Evolutionary conservation across 2,888 invertebrate species (phyloP).

Genomic region (Sminthurides aquaticus): DNA sequence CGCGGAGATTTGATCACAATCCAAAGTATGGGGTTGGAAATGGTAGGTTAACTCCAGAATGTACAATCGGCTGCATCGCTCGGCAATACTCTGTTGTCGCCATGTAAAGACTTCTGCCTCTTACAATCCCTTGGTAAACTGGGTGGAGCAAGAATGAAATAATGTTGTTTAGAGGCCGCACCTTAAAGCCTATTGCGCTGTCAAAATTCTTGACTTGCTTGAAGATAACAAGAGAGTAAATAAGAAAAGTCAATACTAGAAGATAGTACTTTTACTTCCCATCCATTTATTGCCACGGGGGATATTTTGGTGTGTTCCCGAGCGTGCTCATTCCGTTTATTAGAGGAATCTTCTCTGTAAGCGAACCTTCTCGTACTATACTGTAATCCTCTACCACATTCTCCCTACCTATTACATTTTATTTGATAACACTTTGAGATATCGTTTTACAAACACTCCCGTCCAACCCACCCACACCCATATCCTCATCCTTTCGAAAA

Average conservation of each 20-base stretch:
- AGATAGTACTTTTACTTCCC: background rate
- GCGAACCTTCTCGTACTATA: too few species aligned
- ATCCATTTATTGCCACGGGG: background rate
- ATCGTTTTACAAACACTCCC: background rate
- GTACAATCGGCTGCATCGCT: background rate
- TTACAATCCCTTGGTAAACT: too few species aligned
- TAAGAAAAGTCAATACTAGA: background rate
- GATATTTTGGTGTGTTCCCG: background rate
- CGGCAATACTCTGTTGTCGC: too few species aligned
- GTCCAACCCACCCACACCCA: background rate
- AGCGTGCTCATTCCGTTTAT: background rate
- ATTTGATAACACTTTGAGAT: constrained; percentile 21
- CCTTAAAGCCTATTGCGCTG: background rate
- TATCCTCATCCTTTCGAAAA: background rate
- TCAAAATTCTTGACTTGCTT: background rate
- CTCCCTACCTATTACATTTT: constrained; percentile 18
- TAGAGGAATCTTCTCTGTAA: background rate
- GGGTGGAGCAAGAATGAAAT: background rate
- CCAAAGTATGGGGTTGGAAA: too few species aligned
- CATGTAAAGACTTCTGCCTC: too few species aligned
- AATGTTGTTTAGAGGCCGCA: background rate
- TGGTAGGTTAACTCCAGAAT: too few species aligned
- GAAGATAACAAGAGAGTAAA: background rate
- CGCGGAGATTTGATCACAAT: too few species aligned
- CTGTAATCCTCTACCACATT: background rate